Percentiles rank a stretch among this genome's conserved stretches.
Conservation (phyloP, 2,888 invertebrate genomes). For the Eristalis pertinax region DNA sequence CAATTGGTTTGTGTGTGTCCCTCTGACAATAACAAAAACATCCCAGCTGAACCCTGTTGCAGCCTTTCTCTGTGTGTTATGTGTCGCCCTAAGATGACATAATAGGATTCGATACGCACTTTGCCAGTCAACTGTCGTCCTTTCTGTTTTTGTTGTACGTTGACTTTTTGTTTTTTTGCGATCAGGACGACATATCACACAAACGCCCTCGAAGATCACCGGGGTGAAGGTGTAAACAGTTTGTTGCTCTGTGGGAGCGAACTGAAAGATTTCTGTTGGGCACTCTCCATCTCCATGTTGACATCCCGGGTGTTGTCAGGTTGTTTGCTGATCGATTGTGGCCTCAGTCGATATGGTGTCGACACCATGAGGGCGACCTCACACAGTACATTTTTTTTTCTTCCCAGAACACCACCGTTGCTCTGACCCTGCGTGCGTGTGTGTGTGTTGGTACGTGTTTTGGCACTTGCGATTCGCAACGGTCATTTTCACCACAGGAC, state of each 20-base stretch:
- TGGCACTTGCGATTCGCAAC: conserved; percentile 71
- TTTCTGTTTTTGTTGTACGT: conserved; percentile 9
- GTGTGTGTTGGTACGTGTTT: conserved; percentile 45
- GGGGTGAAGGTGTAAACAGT: conserved; percentile 69
- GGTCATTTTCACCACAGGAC: conserved; percentile 70
- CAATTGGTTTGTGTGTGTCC: conserved; percentile 68
- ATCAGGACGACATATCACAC: conserved; percentile 44
- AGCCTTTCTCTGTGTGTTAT: conserved; percentile 3
- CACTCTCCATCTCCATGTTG: conserved; percentile 16
- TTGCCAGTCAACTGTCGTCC: conserved; percentile 31
- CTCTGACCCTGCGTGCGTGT: conserved; percentile 52
- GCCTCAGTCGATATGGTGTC: conserved; percentile 68
- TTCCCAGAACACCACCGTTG: conserved; percentile 28
- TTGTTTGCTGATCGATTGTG: conserved; percentile 68
- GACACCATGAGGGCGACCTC: conserved; percentile 64
- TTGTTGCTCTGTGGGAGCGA: conserved; percentile 66
- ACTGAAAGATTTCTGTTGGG: conserved; percentile 41
- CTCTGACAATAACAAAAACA: conserved; percentile 57
- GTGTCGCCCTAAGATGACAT: conserved; percentile 61
- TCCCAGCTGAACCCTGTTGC: conserved; percentile 27
- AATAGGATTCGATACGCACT: conserved; percentile 71
- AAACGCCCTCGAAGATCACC: conserved; percentile 65
- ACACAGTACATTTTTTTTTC: conserved; percentile 49
- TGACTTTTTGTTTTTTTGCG: conserved; percentile 19
- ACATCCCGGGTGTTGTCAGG: conserved; percentile 62